Evolutionary conservation across 2,113 vertebrate genomes (phyloP).

Genomic region (Nothobranchius furzeri): DNA sequence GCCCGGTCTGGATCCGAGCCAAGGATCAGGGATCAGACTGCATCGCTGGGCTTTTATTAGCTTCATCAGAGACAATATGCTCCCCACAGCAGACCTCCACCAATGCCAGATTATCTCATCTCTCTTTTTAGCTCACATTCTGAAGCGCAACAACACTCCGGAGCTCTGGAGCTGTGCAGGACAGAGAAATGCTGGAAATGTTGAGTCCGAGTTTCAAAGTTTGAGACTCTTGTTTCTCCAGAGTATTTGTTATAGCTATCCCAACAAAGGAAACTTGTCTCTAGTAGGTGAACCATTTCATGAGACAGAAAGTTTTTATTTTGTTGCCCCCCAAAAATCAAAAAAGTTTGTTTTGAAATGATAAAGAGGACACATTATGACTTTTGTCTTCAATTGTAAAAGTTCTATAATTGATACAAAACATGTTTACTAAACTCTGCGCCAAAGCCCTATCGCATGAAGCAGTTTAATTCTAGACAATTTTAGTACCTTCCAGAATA

Average conservation of each 20-base stretch:
- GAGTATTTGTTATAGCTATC: neutral
- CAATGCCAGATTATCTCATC: conserved; percentile 72
- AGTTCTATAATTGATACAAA: too few relatives aligned
- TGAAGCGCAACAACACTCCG: conserved; percentile 45
- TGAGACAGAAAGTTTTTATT: neutral
- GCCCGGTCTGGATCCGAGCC: conserved; percentile 62
- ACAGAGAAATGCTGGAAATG: conserved; percentile 33
- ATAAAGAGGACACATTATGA: too few relatives aligned
- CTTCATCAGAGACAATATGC: conserved; percentile 69
- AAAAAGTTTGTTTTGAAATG: too few relatives aligned
- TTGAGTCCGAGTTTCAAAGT: conserved; percentile 2
- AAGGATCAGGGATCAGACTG: conserved; percentile 71
- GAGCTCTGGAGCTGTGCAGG: conserved; percentile 46
- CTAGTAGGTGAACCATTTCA: neutral
- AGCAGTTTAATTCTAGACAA: too few relatives aligned
- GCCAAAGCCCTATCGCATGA: too few relatives aligned
- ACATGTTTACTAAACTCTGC: too few relatives aligned
- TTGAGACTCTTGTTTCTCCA: neutral
- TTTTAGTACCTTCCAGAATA: too few relatives aligned
- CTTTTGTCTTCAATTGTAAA: too few relatives aligned
- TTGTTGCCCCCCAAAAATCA: too few relatives aligned
- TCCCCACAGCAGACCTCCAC: conserved; percentile 64
- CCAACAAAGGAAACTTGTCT: conserved; percentile 1
- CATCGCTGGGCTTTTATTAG: conserved; percentile 71
- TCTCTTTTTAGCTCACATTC: conserved; percentile 57